Base-by-base conservation (phyloP, 37 sponge, comb jelly and placozoan genomes). In the Theonella swinhoei region DNA sequence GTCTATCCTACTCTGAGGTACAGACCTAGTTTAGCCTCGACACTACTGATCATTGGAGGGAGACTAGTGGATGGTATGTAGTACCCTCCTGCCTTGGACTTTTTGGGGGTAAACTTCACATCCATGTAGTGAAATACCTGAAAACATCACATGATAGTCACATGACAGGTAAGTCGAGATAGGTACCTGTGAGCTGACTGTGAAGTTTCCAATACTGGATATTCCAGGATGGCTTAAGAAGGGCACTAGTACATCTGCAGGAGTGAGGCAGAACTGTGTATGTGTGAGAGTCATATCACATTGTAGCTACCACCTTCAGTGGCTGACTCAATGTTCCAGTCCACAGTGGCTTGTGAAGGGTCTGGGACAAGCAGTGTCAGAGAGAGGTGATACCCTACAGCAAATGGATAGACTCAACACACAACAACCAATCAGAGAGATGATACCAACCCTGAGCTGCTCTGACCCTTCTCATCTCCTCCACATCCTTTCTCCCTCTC, bases 21-120 rank as follows among this genome's bases (percentile, higher is more conserved):
- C 65, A n/a, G 25, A 95, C 95, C 96, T 62, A 95, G 77, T 43
- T 85, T 88, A 23, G 96, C 84, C 68, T 95, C 96, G 32, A 89
- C 74, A 36, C 78, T 77, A 69, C 88, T 92, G 81, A 95, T 89
- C 65, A 86, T 73, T 39, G 84, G 82, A 32, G 95, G 92, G 23
- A 95, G 83, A n/a, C 88, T 54, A 5, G 65, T 30, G 0, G 77
- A 72, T 26, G 66, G 41, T 9, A 95, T 60, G 63, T 39, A 68
- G 61, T 72, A 91, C 1, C 61, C 43, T 9, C 61, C 63, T 3
- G 42, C 61, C 37, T 78, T 78, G 4, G 38, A 31, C 69, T 65
- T 74, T 14, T 62, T 74, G 8, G 91, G 68, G 0, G 31, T 32
- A 29, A 94, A 78, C 76, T 83, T 74, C 26, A 90, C 40, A 68